A percentile compares a stretch with the other conserved stretches of the same genome.
Conservation (phyloP, 2,113 vertebrate species). For the Myotis davidii region DNA sequence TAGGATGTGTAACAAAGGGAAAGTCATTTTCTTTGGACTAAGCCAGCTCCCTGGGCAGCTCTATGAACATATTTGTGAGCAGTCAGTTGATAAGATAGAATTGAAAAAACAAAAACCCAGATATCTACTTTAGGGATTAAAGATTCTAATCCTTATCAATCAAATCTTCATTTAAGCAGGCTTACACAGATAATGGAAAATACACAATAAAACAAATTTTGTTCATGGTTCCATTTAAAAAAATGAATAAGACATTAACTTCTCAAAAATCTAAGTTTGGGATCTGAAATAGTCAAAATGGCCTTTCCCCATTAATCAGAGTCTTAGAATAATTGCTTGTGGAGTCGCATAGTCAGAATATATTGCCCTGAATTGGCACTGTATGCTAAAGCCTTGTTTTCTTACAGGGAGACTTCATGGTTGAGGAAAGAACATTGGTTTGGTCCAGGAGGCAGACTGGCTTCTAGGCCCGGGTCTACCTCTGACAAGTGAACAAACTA, state of each 20-base stretch:
- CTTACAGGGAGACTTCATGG: not conserved
- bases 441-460: not conserved
- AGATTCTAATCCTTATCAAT: not conserved
- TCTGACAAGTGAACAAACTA: not conserved
- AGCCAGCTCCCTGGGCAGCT: not conserved
- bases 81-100: not conserved
- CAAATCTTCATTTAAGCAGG: not conserved
- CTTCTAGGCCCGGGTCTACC: not conserved
- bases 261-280: slow-evolving; percentile 1
- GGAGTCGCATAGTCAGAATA: not conserved
- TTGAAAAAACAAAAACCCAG: not conserved
- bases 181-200: not conserved
- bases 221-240: not conserved
- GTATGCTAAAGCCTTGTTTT: not conserved
- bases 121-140: slow-evolving; percentile 5
- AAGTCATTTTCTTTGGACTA: slow-evolving; percentile 3
- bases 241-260: not conserved
- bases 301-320: not conserved
- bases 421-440: not conserved
- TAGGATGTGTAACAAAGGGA: not conserved
- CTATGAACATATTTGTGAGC: not conserved
- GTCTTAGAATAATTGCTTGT: not conserved
- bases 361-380: not conserved
- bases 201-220: not conserved
- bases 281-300: slow-evolving; percentile 2